These are phyloP conservation scores for Bombyx huttoni DNA, from an alignment of 2,888 invertebrate genomes.

Conservation along the genomic window DNA sequence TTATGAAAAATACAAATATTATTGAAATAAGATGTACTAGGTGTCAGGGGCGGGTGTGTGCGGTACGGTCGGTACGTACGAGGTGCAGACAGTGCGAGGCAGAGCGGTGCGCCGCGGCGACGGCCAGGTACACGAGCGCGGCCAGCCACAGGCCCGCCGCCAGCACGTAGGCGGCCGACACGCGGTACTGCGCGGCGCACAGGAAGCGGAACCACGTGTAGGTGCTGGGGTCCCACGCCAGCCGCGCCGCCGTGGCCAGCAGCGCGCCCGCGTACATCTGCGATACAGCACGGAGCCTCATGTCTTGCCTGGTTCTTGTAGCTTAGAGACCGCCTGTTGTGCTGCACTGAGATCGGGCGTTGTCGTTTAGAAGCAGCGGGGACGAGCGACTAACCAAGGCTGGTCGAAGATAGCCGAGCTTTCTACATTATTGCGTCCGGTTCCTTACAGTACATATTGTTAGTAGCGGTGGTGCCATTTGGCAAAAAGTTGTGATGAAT, in stretches of 20 bases:
- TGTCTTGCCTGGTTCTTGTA: no score
- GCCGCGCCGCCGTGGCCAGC: conserved; percentile 65
- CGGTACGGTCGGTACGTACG: conserved; percentile 15
- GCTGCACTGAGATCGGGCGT: no score
- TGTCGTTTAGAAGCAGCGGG: no score
- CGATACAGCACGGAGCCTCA: conserved; percentile 5
- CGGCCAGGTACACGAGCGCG: conserved; percentile 53
- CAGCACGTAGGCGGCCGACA: conserved; percentile 52
- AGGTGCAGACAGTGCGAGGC: conserved; percentile 20
- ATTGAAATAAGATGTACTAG: no score
- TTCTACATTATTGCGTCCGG: no score
- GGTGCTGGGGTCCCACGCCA: conserved; percentile 66
- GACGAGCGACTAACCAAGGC: no score
- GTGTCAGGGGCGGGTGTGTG: neutral
- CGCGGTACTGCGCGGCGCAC: conserved; percentile 63
- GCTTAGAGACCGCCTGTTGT: no score
- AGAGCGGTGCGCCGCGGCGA: conserved; percentile 24
- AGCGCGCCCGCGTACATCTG: conserved; percentile 68
- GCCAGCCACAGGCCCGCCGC: conserved; percentile 55
- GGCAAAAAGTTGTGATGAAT: no score
- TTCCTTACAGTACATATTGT: no score
- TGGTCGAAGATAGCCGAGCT: no score
- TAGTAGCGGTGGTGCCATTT: no score
- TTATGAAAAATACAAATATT: no score
- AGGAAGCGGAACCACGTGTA: conserved; percentile 66